Base-by-base conservation (phyloP, 2,113 vertebrate species). In the Phyllopteryx taeniolatus region DNA sequence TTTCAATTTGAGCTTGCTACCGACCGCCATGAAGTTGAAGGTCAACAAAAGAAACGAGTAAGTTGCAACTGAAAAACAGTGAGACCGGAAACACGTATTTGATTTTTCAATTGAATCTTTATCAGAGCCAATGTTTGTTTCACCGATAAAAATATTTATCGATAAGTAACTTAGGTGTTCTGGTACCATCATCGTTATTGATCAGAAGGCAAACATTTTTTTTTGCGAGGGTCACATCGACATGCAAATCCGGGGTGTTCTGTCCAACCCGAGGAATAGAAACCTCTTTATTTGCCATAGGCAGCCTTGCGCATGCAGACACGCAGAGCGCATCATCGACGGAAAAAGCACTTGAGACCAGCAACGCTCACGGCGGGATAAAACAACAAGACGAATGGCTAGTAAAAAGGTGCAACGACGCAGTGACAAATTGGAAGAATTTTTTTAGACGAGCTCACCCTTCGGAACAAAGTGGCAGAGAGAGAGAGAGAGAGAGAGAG, bases 391-490 rank as follows among this genome's bases (percentile, higher is more conserved):
- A 73, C 8, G n/a, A 61, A 33, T 22, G 3, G n/a, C 13, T 7
- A 11, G 44, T 14, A 47, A 47, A n/a, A 76, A 78, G 83, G 86
- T 83, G 83, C 81, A 60, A 81, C 60, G 73, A 53, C 71, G 78
- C 69, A 75, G 70, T 33, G 57, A 65, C 69, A 56, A 64, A 51
- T 62, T 70, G 67, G 70, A 51, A 47, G 22, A 31, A 3, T 68
- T 76, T 79, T 80, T 79, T 72, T 53, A 78, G 70, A 82, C 78
- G 33, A 89, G 89, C 92, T 92, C 91, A 93, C 92, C 92, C 87
- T 89, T 92, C 76, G 84, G 88, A 92, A 92, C 83, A 91, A 90
- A 92, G 86, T 84, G 85, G 79, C 84, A 89, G 89, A 85, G 86
- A 82, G 79, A 86, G 77, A 80, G 82, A 47, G 22, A 17, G 54